These are phyloP conservation scores for Gallinago solitaria DNA, from an alignment of 2,797 vertebrate species.

Conservation along the genomic window DNA sequence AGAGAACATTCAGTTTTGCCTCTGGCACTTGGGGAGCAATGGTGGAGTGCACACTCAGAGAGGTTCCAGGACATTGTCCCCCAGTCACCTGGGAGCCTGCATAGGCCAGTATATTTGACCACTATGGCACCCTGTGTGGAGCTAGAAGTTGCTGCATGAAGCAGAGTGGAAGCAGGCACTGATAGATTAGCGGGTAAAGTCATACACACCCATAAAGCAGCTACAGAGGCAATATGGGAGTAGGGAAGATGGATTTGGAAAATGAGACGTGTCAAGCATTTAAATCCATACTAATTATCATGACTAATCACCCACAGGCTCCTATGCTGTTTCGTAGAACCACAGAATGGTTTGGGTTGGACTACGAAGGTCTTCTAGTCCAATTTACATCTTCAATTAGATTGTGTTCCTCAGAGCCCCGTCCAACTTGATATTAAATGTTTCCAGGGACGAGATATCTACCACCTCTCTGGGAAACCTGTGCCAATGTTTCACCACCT, in stretches of 20 bases:
- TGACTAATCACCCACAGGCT: background rate
- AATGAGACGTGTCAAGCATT: background rate
- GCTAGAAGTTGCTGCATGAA: background rate
- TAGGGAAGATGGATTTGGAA: background rate
- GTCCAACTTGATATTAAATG: background rate
- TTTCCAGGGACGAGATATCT: background rate
- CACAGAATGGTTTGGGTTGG: background rate
- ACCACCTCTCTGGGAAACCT: background rate
- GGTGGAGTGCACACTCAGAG: background rate
- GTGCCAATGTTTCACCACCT: background rate
- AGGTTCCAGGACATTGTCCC: background rate
- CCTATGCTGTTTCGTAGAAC: background rate
- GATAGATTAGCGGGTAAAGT: background rate
- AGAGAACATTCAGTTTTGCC: background rate
- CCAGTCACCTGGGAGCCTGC: background rate
- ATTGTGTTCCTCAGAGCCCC: background rate
- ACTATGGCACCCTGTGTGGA: fast-evolving
- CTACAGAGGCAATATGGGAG: background rate
- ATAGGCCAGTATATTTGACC: background rate
- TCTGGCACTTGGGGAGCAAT: background rate
- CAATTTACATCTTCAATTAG: background rate
- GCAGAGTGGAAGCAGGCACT: background rate
- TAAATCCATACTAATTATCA: background rate
- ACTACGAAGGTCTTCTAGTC: background rate
- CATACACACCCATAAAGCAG: background rate